These are phyloP conservation scores for Telenomus remus DNA, from an alignment of 1,140 invertebrate genomes.

Conservation along the genomic window DNA sequence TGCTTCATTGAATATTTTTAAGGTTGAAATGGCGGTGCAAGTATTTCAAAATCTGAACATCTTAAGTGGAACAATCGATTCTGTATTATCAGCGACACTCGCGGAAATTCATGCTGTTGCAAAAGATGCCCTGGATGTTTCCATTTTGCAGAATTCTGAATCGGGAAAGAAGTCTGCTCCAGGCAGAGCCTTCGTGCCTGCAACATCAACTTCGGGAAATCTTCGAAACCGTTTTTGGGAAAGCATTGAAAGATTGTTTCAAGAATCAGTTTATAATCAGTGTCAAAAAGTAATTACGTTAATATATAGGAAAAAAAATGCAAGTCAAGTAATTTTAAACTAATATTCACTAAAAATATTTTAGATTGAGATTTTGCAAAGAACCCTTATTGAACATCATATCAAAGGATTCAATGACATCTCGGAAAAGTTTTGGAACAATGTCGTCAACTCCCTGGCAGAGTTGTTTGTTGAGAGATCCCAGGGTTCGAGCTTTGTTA, in stretches of 20 bases:
- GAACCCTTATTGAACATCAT: slow-evolving; percentile 67
- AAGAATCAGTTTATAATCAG: slow-evolving; percentile 81
- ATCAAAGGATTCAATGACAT: slow-evolving; percentile 69
- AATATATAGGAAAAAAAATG: background rate
- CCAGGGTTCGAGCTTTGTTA: slow-evolving; percentile 81
- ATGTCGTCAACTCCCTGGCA: slow-evolving; percentile 75
- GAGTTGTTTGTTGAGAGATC: slow-evolving; percentile 76
- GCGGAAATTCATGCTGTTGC: slow-evolving; percentile 78
- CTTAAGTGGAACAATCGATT: slow-evolving; percentile 77
- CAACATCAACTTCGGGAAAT: slow-evolving; percentile 80
- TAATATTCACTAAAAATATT: too few species aligned
- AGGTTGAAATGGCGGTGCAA: slow-evolving; percentile 81
- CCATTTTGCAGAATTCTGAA: slow-evolving; percentile 63
- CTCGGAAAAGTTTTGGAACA: slow-evolving; percentile 78
- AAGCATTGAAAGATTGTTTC: slow-evolving; percentile 85
- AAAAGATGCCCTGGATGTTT: slow-evolving; percentile 78
- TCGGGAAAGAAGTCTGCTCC: slow-evolving; percentile 77
- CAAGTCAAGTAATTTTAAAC: background rate
- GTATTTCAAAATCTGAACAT: slow-evolving; percentile 84
- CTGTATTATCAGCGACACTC: slow-evolving; percentile 76
- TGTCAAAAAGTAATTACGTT: slow-evolving; percentile 80
- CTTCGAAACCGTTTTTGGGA: slow-evolving; percentile 86
- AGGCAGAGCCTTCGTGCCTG: slow-evolving; percentile 81
- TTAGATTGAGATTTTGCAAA: slow-evolving; percentile 70
- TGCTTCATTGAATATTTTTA: too few species aligned